Conservation (phyloP, 2,888 invertebrate genomes). For the Deroplatys truncata region DNA sequence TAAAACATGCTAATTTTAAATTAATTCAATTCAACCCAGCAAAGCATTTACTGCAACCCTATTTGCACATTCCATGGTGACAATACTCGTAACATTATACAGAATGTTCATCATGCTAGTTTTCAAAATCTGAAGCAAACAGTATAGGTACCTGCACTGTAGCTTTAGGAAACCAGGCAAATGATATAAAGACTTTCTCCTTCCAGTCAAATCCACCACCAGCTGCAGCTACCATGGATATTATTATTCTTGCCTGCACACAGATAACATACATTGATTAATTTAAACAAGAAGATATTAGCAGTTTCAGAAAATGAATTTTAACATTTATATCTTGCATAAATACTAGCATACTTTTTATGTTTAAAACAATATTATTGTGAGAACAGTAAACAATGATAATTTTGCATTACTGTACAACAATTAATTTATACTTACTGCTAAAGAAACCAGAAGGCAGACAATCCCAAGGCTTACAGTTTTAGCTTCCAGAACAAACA, state of each 20-base stretch:
- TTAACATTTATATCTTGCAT: neutral
- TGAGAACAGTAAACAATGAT: too few relatives aligned
- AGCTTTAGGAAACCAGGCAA: conserved; percentile 55
- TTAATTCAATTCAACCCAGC: too few relatives aligned
- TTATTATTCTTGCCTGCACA: neutral
- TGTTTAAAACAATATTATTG: neutral
- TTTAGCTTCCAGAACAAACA: conserved; percentile 34
- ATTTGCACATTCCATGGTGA: too few relatives aligned
- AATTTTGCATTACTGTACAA: too few relatives aligned
- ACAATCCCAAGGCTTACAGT: conserved; percentile 42
- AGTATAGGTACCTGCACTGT: conserved; percentile 48
- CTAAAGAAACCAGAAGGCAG: conserved; percentile 5
- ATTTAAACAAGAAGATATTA: neutral
- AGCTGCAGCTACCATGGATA: conserved; percentile 36
- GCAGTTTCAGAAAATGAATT: neutral
- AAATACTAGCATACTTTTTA: neutral
- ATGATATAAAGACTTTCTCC: conserved; percentile 50
- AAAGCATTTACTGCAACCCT: too few relatives aligned
- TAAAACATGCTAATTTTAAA: too few relatives aligned
- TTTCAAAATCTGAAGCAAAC: too few relatives aligned
- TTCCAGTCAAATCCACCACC: conserved; percentile 43
- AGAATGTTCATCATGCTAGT: too few relatives aligned
- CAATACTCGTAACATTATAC: too few relatives aligned
- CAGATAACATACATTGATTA: neutral
- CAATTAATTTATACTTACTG: conserved; percentile 1